Evolutionary conservation across 2,113 vertebrate genomes (phyloP), one percentile per base, ranked within the genome.

Genomic region (Corapipo altera): DNA sequence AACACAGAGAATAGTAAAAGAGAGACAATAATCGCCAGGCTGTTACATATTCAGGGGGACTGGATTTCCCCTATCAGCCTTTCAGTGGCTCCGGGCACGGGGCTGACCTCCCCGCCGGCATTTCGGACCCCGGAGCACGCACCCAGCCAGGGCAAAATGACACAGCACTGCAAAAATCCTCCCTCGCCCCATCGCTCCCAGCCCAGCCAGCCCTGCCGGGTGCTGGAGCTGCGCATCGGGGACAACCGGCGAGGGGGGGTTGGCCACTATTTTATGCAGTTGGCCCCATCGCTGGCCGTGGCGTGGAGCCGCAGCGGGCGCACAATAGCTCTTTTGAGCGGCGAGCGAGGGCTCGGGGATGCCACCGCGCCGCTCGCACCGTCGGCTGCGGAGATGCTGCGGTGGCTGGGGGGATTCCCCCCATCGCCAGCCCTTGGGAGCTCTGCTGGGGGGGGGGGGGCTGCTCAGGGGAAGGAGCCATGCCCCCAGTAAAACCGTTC

Each of bases 1-100:
- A 97, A 97, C 72, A 96, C 97, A 96, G 97, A 98, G 97, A 98
- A 98, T 98, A 97, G 98, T 97, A 98, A 98, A 98, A 98, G 97
- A 96, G 96, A 98, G 97, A 98, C 97, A 98, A 98, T 98, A 98
- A 98, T 98, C 97, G 97, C 97, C 43, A 8, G 96, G 94, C 97
- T 98, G 96, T 98, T 98, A 97, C 96, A 97, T 98, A 98, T 98
- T 98, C 97, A 97, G 94, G 94, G 94, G 96, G 89, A 41, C 95
- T 97, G 96, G 93, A 95, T 97, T 96, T 97, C 96, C 96, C 85
- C 95, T 48, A 94, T 95, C 92, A 96, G 95, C 97, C 91, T 96
- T 97, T 97, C 97, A 97, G 61, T 2, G 2, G 71, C 80, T 93
- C 95, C 55, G 71, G 94, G 94, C 89, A 28, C 48, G 52, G 95